Conservation (phyloP, 2,113 vertebrate genomes). For the Peromyscus polionotus region DNA sequence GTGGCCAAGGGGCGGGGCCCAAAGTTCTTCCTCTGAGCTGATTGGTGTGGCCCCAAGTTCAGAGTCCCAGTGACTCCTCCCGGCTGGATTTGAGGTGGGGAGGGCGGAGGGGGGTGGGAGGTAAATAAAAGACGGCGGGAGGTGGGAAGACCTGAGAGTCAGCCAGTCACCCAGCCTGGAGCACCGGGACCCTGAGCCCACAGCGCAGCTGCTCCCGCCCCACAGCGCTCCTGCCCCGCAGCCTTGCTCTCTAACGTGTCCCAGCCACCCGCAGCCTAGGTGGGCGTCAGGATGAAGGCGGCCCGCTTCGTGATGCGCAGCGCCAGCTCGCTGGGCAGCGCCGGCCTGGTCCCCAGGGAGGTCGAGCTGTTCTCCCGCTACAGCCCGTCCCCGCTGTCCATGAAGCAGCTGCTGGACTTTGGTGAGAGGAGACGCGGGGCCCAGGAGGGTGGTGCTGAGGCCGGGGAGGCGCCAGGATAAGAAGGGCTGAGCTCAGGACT, state of each 20-base stretch:
- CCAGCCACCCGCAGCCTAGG: background rate
- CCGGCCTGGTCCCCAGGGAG: constrained; percentile 87
- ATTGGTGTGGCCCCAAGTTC: constrained; percentile 41
- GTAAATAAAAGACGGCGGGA: constrained; percentile 48
- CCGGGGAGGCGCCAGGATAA: background rate
- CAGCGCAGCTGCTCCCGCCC: background rate
- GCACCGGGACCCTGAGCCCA: background rate
- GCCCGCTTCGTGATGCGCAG: constrained; percentile 92
- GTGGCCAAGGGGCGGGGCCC: background rate
- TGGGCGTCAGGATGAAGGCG: constrained; percentile 91
- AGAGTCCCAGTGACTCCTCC: constrained; percentile 47
- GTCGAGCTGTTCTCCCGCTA: constrained; percentile 93
- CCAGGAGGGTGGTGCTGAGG: background rate
- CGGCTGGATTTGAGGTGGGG: background rate
- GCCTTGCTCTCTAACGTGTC: background rate
- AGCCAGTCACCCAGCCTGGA: background rate
- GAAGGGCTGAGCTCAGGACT: background rate
- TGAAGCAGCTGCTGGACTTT: constrained; percentile 98
- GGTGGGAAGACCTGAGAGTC: background rate
- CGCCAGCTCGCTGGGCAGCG: constrained; percentile 80
- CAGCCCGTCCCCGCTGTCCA: constrained; percentile 96
- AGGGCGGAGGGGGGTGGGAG: background rate
- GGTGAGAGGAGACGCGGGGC: constrained; percentile 87
- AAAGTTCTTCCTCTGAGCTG: constrained; percentile 31
- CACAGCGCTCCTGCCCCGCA: background rate